A percentile compares a stretch with the other conserved stretches of the same genome.
Evolutionary conservation across 2,113 vertebrate genomes (phyloP).

Genomic region (Perccottus glenii): DNA sequence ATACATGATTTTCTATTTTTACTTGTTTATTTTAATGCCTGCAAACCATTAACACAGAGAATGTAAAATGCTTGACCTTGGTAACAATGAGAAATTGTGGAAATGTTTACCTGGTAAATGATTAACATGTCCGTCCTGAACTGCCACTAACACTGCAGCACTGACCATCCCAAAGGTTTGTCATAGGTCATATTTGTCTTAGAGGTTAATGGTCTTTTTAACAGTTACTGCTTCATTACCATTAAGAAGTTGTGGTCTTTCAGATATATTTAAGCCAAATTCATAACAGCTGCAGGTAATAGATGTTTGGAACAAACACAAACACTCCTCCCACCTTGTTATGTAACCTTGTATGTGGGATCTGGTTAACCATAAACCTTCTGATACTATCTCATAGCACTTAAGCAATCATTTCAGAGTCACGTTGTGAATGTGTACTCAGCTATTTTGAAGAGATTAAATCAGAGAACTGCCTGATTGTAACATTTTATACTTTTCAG

Average conservation of each 20-base stretch:
- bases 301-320: constrained; percentile 42
- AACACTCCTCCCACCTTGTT: constrained; percentile 52
- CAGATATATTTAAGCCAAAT: constrained; percentile 15
- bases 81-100: too few species aligned
- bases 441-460: neutral
- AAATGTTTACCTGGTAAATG: constrained; percentile 26
- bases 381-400: constrained; percentile 13
- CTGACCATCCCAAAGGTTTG: constrained; percentile 7
- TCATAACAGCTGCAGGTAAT: constrained; percentile 39
- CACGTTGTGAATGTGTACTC: constrained; percentile 11
- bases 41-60: too few species aligned
- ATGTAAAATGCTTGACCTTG: too few species aligned
- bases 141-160: neutral
- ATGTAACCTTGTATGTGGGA: constrained; percentile 50
- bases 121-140: constrained; percentile 39
- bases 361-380: constrained; percentile 21
- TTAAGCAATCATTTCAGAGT: constrained; percentile 10
- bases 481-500: neutral
- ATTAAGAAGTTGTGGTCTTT: neutral
- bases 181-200: constrained; percentile 12
- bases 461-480: neutral
- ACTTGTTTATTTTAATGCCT: too few species aligned
- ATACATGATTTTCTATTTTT: too few species aligned
- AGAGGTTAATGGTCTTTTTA: constrained; percentile 31
- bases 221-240: neutral